Evolutionary conservation across 2,797 vertebrate genomes (phyloP), one percentile per base, ranked within the genome.

Genomic region (Ptychobarbus kaznakovi): DNA sequence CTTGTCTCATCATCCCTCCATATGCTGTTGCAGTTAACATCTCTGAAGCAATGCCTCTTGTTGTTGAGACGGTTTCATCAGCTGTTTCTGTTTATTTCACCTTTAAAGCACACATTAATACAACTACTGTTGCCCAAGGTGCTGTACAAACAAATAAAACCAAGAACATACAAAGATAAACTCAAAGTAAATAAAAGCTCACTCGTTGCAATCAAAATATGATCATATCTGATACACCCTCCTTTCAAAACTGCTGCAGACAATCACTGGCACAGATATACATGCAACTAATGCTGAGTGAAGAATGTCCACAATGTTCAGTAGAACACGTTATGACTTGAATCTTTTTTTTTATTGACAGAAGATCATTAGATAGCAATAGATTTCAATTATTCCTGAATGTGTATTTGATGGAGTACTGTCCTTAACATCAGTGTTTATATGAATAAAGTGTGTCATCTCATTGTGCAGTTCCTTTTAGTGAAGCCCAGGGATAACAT

Each of bases 1-100:
- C 42, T 65, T 58, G 70, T 86, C 83, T 87, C 68, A 58, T 86
- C 77, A 65, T 80, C 73, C 49, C 68, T 86, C 65, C 84, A 63
- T 69, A 66, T 82, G 53, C 74, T 20, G 10, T 68, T 72, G 68
- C 75, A 72, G 78, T 83, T 68, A 81, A 72, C 46, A 77, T 68
- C 73, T 53, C 73, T 40, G 28, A 65, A 32, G 72, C 42, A 53
- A 63, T 83, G 72, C 81, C 44, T 76, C 32, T 51, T 66, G 72
- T 63, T 82, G 6, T 66, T 20, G 35, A 77, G 58, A 22, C 68
- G 6, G 22, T 53, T 76, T 76, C 61, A 75, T 75, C 72, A 75
- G 46, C 32, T 32, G 32, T 32, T 32, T 32, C 32, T 32, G 32
- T 32, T 32, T 32, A 32, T 32, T 32, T 32, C 32, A 32, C 32